Evolutionary conservation across 2,113 vertebrate species (phyloP).

Genomic region (Nipponia nippon): DNA sequence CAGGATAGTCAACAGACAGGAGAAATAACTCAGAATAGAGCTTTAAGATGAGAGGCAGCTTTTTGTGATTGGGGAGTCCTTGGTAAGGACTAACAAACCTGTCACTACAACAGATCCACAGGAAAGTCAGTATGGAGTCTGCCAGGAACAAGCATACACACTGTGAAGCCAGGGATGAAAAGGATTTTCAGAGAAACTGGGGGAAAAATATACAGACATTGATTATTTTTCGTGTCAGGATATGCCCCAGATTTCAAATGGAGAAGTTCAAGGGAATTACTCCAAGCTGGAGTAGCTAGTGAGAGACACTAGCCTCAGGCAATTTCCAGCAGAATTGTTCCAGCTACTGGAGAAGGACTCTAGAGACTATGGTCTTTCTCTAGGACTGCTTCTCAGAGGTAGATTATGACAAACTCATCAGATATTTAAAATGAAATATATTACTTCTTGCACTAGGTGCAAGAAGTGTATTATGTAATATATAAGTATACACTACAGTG

Average conservation of each 20-base stretch:
- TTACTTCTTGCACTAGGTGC: neutral
- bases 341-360: neutral
- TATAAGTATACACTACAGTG: neutral
- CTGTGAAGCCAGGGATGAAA: neutral
- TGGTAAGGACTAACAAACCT: neutral
- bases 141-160: neutral
- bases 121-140: neutral
- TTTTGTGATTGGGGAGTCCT: neutral
- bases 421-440: neutral
- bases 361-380: neutral
- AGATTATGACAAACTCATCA: neutral
- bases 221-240: neutral
- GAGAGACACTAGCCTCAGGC: fast-evolving
- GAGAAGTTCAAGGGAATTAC: neutral
- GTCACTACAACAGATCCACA: neutral
- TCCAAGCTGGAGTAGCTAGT: neutral
- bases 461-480: neutral
- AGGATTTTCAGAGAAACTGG: neutral
- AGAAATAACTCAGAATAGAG: neutral
- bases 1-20: neutral
- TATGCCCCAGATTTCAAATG: neutral
- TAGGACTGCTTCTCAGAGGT: neutral
- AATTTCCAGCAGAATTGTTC: neutral
- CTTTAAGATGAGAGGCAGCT: neutral
- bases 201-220: neutral